phyloP scores from a whole-genome alignment of 53 echinoderm and acorn worm species.

The Astropecten irregularis region DNA sequence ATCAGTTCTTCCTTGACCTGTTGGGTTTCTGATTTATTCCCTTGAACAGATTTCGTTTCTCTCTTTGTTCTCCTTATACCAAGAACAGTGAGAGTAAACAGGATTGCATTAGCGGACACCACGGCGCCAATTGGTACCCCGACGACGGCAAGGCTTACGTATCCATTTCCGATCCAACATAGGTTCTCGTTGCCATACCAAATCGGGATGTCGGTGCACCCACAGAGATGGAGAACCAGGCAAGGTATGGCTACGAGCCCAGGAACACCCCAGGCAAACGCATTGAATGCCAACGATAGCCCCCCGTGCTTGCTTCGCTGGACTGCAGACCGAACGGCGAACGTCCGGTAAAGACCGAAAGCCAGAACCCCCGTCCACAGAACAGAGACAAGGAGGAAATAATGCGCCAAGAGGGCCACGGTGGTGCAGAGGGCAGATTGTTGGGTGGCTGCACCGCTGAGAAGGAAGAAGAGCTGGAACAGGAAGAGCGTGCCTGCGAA shows the following conservation, averaged over 20 bases:
- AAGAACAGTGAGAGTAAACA: slow-evolving; percentile 38
- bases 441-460: slow-evolving; percentile 26
- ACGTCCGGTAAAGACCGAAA: slow-evolving; percentile 16
- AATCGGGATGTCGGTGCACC: slow-evolving; percentile 4
- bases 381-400: slow-evolving; percentile 34
- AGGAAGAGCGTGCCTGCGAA: slow-evolving; percentile 36
- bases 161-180: slow-evolving; percentile 53
- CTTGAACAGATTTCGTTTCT: not conserved
- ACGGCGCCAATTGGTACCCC: slow-evolving; percentile 20
- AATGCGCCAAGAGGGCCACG: slow-evolving; percentile 42
- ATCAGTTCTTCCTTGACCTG: slow-evolving; percentile 29
- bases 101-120: not conserved
- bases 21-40: slow-evolving; percentile 9
- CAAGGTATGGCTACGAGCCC: slow-evolving; percentile 26
- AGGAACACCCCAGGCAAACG: slow-evolving; percentile 50
- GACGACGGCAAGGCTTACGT: slow-evolving; percentile 30
- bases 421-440: slow-evolving; percentile 9
- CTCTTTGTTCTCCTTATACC: slow-evolving; percentile 36
- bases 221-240: slow-evolving; percentile 24
- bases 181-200: slow-evolving; percentile 34
- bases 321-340: not conserved
- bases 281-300: not conserved
- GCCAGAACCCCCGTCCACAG: slow-evolving; percentile 52
- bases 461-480: slow-evolving; percentile 27
- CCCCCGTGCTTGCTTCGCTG: not conserved